phyloP scores from a whole-genome alignment of 1,140 invertebrate genomes.

The Latrodectus geometricus region DNA sequence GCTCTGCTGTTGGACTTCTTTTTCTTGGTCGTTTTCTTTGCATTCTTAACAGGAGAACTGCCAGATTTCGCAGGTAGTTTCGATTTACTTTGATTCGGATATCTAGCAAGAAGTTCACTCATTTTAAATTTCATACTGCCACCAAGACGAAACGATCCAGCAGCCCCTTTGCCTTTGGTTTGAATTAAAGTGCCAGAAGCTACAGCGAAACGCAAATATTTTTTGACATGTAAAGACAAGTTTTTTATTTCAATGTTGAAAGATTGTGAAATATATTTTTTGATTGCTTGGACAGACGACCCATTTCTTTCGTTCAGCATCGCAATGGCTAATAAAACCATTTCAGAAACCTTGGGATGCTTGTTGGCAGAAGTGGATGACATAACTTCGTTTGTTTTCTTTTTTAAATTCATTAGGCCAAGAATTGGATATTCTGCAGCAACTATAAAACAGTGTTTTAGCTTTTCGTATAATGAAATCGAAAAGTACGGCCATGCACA shows the following conservation, averaged over 20 bases:
- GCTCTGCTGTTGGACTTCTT: slow-evolving; percentile 1
- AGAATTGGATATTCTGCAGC: too few species aligned
- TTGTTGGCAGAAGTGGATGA: slow-evolving; percentile 53
- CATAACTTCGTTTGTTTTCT: slow-evolving; percentile 64
- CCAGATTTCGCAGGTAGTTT: not conserved
- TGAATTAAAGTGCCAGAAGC: slow-evolving; percentile 73
- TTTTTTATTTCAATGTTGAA: slow-evolving; percentile 74
- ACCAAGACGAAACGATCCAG: slow-evolving; percentile 73
- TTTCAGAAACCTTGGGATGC: slow-evolving; percentile 65
- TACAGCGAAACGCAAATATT: slow-evolving; percentile 74
- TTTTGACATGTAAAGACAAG: slow-evolving; percentile 73
- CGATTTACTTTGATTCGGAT: not conserved
- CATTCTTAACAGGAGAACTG: not conserved
- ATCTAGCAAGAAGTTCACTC: slow-evolving; percentile 64
- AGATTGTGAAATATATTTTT: slow-evolving; percentile 75
- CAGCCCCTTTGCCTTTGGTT: slow-evolving; percentile 76
- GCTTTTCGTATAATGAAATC: too few species aligned
- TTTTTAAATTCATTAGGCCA: slow-evolving; percentile 62
- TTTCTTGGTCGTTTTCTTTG: not conserved
- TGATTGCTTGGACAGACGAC: slow-evolving; percentile 75
- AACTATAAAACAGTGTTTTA: too few species aligned
- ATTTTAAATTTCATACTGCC: slow-evolving; percentile 65
- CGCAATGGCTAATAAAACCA: slow-evolving; percentile 64
- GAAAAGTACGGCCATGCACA: too few species aligned
- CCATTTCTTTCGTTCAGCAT: slow-evolving; percentile 72